Conservation (phyloP, 1,140 invertebrate species). For the Hestina assimilis region DNA sequence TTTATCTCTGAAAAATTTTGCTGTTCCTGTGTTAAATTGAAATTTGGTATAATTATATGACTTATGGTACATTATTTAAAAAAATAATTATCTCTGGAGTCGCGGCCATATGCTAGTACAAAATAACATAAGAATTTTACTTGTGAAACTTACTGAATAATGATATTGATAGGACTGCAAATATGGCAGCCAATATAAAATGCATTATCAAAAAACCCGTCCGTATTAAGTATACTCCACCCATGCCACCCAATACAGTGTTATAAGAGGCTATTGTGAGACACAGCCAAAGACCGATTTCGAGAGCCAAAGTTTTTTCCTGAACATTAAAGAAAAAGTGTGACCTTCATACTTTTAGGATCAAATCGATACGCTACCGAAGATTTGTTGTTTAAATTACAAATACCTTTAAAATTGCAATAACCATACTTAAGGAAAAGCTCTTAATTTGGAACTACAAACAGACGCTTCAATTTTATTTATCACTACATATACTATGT, state of each 20-base stretch:
- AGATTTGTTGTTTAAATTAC: neutral
- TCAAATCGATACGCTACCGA: neutral
- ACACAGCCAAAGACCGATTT: constrained; percentile 36
- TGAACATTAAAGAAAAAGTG: constrained; percentile 14
- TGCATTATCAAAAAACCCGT: constrained; percentile 37
- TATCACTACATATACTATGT: neutral
- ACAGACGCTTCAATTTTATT: too few species aligned
- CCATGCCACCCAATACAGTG: constrained; percentile 38
- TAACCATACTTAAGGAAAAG: neutral
- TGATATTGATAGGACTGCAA: constrained; percentile 34
- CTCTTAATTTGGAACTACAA: too few species aligned
- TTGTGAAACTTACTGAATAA: constrained; percentile 47
- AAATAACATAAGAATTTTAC: too few species aligned
- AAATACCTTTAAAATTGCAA: neutral
- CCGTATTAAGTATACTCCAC: constrained; percentile 37
- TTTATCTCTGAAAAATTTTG: too few species aligned
- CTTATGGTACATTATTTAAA: too few species aligned
- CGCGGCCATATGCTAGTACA: too few species aligned
- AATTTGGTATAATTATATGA: too few species aligned
- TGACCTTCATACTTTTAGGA: neutral
- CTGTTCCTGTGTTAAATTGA: too few species aligned
- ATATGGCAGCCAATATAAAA: constrained; percentile 40
- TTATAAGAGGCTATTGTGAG: constrained; percentile 39
- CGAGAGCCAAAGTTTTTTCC: constrained; percentile 30
- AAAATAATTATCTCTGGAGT: too few species aligned